Conservation (phyloP, 2,113 vertebrate species). For the Dermatemys mawii region DNA sequence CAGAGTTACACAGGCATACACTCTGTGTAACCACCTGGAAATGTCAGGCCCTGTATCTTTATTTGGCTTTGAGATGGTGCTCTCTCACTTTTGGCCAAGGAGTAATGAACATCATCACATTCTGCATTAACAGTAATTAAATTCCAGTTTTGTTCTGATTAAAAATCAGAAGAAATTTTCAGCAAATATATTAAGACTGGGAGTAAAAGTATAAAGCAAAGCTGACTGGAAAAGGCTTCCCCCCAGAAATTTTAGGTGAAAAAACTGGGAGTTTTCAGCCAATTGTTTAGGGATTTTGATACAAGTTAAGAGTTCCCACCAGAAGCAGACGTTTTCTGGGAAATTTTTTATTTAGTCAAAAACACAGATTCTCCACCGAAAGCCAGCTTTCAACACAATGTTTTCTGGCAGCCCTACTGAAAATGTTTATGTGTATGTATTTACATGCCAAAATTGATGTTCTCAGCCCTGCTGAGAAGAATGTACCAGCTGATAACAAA, state of each 20-base stretch:
- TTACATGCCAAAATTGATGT: not conserved
- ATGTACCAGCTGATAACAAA: not conserved
- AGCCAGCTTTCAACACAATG: not conserved
- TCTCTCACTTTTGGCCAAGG: too few species aligned
- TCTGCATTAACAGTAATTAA: too few species aligned
- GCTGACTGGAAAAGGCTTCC: not conserved
- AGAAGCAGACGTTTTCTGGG: not conserved
- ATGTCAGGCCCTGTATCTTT: not conserved
- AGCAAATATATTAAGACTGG: not conserved
- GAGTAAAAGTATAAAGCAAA: not conserved
- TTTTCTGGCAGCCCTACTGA: too few species aligned
- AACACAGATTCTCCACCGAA: not conserved
- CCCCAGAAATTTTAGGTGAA: not conserved
- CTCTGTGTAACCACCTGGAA: not conserved
- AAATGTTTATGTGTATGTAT: not conserved
- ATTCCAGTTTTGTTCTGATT: not conserved
- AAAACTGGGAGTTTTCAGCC: too few species aligned
- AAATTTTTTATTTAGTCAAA: not conserved
- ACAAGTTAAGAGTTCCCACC: not conserved
- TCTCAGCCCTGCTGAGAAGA: not conserved
- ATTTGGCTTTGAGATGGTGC: not conserved
- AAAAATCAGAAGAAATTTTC: not conserved
- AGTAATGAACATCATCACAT: too few species aligned
- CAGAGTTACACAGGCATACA: not conserved
- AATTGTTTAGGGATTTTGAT: not conserved